Evolutionary conservation across 2,797 vertebrate species (phyloP), one percentile per base, ranked within the genome.

Genomic region (Gymnocypris eckloni): DNA sequence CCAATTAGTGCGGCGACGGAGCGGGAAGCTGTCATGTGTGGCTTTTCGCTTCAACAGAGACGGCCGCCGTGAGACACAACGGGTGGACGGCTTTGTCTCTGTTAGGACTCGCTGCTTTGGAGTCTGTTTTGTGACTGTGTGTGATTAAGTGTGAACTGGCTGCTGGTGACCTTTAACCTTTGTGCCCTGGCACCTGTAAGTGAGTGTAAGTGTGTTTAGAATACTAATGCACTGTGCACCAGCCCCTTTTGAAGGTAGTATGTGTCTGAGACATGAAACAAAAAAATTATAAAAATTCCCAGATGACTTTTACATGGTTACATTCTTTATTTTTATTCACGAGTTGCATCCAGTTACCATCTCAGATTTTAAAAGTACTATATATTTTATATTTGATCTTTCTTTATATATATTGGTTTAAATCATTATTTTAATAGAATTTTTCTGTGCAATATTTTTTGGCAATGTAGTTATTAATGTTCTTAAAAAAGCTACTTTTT

Each of bases 1-100:
- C 86, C 89, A 91, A 91, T 91, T 91, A 91, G 86, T 86, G 81
- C 28, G 33, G 52, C 22, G 48, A 43, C 39, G 5, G 82, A 79
- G 79, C 13, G 64, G 59, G 54, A 71, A 76, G 85, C 86, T 75
- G 76, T 85, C 89, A 83, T 79, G 72, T 83, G 33, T 79, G 78
- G 70, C 85, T 86, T 89, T 84, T 48, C 50, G 41, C 85, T 88
- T 87, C 87, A 87, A 75, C 88, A 81, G 86, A 73, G 66, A 86
- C 50, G 81, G 66, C 80, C 45, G 84, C 87, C 81, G 78, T 45
- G 73, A 89, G 89, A 81, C 81, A 11, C 83, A 73, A 83, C 6
- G 50, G 82, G 61, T 84, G 81, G 39, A 22, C 33, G 43, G 73
- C 84, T 64, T 67, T 39, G 39, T 88, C 79, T 75, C 41, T 71